phyloP scores from a whole-genome alignment of 1,140 invertebrate genomes.

The Triops cancriformis region DNA sequence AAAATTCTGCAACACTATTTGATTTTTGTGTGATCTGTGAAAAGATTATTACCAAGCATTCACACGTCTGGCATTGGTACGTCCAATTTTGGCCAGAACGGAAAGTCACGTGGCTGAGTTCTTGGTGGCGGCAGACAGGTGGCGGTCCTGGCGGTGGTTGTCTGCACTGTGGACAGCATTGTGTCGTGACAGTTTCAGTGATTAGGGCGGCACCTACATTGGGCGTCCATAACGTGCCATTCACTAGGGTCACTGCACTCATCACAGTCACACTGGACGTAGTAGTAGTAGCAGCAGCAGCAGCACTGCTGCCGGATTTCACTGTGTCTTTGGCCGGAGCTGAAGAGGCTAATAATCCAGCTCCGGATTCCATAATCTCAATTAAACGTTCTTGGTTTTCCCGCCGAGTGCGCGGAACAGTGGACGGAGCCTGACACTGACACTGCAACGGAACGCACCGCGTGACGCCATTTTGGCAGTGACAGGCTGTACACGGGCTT shows the following conservation, averaged over 20 bases:
- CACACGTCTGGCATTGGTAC: constrained; percentile 81
- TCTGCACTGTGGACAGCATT: constrained; percentile 71
- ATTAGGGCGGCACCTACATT: not conserved
- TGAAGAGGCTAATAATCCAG: not conserved
- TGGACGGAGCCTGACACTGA: constrained; percentile 46
- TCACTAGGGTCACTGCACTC: not conserved
- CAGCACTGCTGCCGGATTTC: no score
- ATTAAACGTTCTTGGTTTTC: constrained; percentile 5
- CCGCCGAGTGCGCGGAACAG: not conserved
- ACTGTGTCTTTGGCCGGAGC: not conserved
- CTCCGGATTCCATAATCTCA: not conserved
- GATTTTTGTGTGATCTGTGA: no score
- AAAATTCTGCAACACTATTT: no score
- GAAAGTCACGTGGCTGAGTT: constrained; percentile 61
- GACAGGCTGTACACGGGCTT: constrained; percentile 52
- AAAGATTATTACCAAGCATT: constrained; percentile 64
- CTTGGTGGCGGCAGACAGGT: constrained; percentile 65
- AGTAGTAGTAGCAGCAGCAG: not conserved
- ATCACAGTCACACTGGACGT: constrained; percentile 1
- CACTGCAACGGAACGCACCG: constrained; percentile 52
- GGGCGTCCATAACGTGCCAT: not conserved
- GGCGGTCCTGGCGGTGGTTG: constrained; percentile 38
- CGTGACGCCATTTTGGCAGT: constrained; percentile 52
- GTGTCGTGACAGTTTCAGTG: constrained; percentile 29
- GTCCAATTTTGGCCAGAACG: constrained; percentile 75